A percentile compares a stretch with the other conserved stretches of the same genome.
These are phyloP conservation scores for Apolygus lucorum DNA, from an alignment of 1,140 invertebrate genomes.

Conservation along the genomic window DNA sequence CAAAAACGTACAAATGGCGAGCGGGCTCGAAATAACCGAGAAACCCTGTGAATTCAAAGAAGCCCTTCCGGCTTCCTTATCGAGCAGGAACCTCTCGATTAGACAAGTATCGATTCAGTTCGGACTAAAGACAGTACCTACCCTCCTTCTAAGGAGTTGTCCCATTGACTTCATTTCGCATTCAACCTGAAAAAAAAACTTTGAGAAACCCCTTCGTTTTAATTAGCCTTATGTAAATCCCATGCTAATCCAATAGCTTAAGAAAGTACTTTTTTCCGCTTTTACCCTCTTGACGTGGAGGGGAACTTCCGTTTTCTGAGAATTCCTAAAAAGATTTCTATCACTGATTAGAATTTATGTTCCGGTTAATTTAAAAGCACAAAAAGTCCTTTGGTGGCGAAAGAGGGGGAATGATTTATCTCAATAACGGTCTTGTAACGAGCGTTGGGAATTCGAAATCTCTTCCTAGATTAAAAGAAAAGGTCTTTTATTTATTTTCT, in stretches of 20 bases:
- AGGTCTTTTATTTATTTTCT: neutral
- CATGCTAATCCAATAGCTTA: neutral
- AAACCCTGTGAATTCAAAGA: no score
- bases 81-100: no score
- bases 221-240: constrained; percentile 1
- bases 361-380: neutral
- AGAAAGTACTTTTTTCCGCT: neutral
- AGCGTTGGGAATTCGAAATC: neutral
- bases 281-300: neutral
- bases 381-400: neutral
- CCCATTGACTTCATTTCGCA: no score
- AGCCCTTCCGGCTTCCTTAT: no score
- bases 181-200: no score
- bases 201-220: neutral
- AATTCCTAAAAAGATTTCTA: neutral
- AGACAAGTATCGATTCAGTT: no score
- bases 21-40: no score
- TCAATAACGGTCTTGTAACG: neutral
- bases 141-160: no score
- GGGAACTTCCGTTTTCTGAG: neutral
- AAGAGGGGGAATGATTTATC: constrained; percentile 3
- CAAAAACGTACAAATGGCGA: no score
- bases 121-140: no score
- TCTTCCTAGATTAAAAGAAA: no score
- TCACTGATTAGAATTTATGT: neutral